Conservation (phyloP, 2,888 invertebrate genomes). For the Microctonus hyperodae region DNA sequence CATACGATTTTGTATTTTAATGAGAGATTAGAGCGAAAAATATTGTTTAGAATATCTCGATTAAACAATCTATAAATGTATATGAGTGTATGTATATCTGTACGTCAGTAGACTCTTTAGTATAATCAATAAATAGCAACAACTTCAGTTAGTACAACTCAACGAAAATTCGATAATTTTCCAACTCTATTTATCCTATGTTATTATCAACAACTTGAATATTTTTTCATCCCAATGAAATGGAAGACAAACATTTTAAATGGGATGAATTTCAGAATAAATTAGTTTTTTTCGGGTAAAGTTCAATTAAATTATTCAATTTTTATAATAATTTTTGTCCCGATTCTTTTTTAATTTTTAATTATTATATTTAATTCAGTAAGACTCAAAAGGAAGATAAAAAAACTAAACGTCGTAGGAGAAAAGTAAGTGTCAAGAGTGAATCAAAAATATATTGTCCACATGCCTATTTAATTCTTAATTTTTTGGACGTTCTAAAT, state of each 20-base stretch:
- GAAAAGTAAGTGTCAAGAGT: slow-evolving; percentile 19
- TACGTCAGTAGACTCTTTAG: slow-evolving; percentile 36
- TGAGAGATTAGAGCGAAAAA: not conserved
- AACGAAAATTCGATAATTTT: not conserved
- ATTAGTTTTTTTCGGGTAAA: slow-evolving; percentile 47
- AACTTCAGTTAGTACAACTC: slow-evolving; percentile 43
- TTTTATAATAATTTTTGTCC: not conserved
- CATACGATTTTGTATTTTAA: not conserved
- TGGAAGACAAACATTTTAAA: slow-evolving; percentile 45
- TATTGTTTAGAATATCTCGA: not conserved
- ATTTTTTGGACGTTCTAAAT: slow-evolving; percentile 51
- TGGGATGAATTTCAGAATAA: slow-evolving; percentile 52
- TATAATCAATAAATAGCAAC: slow-evolving; percentile 46
- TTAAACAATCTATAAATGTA: not conserved
- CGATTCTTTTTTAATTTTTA: not conserved
- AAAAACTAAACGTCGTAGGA: slow-evolving; percentile 41
- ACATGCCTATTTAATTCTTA: slow-evolving; percentile 50
- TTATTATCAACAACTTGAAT: not conserved
- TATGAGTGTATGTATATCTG: too few relatives aligned
- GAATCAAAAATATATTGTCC: slow-evolving; percentile 49
- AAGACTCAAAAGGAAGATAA: slow-evolving; percentile 42
- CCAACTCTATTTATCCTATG: not conserved
- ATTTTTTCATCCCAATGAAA: not conserved
- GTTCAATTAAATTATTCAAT: not conserved
- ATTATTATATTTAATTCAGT: slow-evolving; percentile 32